These are phyloP conservation scores for Aricia agestis DNA, from an alignment of 1,140 invertebrate genomes.

Conservation along the genomic window DNA sequence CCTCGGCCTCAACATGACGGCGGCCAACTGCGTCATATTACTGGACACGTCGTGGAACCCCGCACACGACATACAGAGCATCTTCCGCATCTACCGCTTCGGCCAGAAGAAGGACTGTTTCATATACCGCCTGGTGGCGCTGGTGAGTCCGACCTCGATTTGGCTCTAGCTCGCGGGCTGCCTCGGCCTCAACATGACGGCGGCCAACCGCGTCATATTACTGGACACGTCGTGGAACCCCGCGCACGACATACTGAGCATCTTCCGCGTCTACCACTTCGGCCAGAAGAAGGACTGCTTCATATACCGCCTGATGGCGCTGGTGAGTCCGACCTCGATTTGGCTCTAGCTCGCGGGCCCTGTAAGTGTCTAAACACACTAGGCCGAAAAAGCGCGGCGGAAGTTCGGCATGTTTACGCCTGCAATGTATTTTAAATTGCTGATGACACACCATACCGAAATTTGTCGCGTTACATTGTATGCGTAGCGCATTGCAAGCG, in stretches of 20 bases:
- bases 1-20: constrained; percentile 91
- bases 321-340: constrained; percentile 75
- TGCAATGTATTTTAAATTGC: no score
- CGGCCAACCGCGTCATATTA: constrained; percentile 92
- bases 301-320: constrained; percentile 94
- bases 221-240: constrained; percentile 96
- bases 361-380: no score
- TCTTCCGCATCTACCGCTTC: constrained; percentile 96
- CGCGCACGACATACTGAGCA: constrained; percentile 95
- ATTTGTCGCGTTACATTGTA: no score
- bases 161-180: constrained; percentile 82
- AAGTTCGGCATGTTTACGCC: no score
- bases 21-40: constrained; percentile 92
- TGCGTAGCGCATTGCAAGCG: no score
- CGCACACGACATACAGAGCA: constrained; percentile 95
- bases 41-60: constrained; percentile 96
- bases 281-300: constrained; percentile 96
- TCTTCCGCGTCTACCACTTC: constrained; percentile 96
- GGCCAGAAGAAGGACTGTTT: constrained; percentile 96
- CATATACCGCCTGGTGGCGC: constrained; percentile 94
- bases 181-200: constrained; percentile 91
- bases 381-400: no score
- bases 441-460: no score
- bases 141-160: constrained; percentile 75
- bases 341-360: constrained; percentile 81